phyloP scores from a whole-genome alignment of 1,140 invertebrate species.

The Hydropsyche tenuis region DNA sequence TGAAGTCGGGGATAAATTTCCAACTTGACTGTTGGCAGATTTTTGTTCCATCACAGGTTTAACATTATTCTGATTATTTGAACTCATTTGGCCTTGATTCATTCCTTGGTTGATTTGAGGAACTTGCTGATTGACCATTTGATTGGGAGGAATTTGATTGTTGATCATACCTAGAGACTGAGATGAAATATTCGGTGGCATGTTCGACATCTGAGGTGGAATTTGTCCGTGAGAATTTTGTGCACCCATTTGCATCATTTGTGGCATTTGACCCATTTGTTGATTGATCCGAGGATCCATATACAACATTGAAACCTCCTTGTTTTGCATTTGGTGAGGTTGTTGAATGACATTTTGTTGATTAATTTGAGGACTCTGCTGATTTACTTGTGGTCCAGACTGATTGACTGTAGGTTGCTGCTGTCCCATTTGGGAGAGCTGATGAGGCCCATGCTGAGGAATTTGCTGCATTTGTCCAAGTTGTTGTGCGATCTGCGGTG shows the following conservation, averaged over 20 bases:
- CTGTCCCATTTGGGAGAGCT: slow-evolving; percentile 53
- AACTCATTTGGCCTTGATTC: slow-evolving; percentile 27
- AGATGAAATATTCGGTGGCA: slow-evolving; percentile 39
- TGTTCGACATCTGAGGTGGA: slow-evolving; percentile 44
- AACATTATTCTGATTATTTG: slow-evolving; percentile 35
- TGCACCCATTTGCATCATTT: slow-evolving; percentile 55
- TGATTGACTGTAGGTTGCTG: slow-evolving; percentile 26
- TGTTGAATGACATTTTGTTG: slow-evolving; percentile 30
- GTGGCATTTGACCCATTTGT: slow-evolving; percentile 54
- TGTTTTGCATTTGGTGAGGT: slow-evolving; percentile 35
- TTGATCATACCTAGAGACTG: slow-evolving; percentile 51
- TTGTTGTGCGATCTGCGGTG: not conserved
- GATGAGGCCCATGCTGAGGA: slow-evolving; percentile 45
- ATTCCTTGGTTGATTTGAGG: slow-evolving; percentile 32
- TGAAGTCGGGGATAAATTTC: slow-evolving; percentile 49
- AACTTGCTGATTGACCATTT: slow-evolving; percentile 44
- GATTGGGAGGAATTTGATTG: slow-evolving; percentile 49
- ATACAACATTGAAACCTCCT: slow-evolving; percentile 25
- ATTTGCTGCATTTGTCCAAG: slow-evolving; percentile 19
- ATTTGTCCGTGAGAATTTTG: slow-evolving; percentile 47
- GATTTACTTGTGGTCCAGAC: slow-evolving; percentile 46
- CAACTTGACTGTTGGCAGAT: slow-evolving; percentile 52
- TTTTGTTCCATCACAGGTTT: slow-evolving; percentile 53
- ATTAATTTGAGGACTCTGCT: slow-evolving; percentile 42
- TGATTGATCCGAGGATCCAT: slow-evolving; percentile 49